Base-by-base conservation (phyloP, 37 sponge, comb jelly and placozoan genomes). In the Beroe ovata region DNA sequence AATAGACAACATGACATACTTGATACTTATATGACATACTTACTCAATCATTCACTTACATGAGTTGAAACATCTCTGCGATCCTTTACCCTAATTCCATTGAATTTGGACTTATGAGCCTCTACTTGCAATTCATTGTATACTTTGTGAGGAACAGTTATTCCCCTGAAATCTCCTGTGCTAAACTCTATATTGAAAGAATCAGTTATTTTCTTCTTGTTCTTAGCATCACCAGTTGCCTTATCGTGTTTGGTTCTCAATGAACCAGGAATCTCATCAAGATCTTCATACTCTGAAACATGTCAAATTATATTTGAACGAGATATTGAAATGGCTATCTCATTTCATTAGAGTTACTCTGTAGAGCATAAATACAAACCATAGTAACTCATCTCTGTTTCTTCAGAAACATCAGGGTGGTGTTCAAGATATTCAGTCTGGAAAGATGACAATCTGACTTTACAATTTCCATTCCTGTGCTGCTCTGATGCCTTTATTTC, bases 401-500 rank as follows among this genome's bases (percentile, higher is more conserved):
- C 88, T 28, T 88, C 91, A 88, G 38, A 33, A 0, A 88, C 21
- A 39, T 88, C 89, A 29, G 89, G 38, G 32, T 14, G 19, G 38
- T 0, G 21, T 20, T 33, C 59, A 1, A 54, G 61, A 42, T 90
- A 40, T 33, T 64, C 64, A 23, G 59, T 60, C 29, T 64, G 58
- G 21, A 20, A 40, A 28, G 64, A 88, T 30, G 88, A 88, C 38
- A 88, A 4, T 0, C 37, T 38, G 89, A 63, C 64, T 33, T 62
- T 62, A 20, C 25, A 26, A 20, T 92, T 91, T 32, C 93, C 95
- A 92, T 97, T 97, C 64, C 72, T 88, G 60, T 93, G 92, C 63
- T 89, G 92, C 91, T 97, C 99, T 36, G 92, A 81, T 16, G 93
- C 94, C 72, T 94, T 94, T 22, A 92, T 89, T 33, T 95, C 96